Evolutionary conservation across 2,797 vertebrate species (phyloP), one percentile per base, ranked within the genome.

Genomic region (Epinephelus malabaricus): DNA sequence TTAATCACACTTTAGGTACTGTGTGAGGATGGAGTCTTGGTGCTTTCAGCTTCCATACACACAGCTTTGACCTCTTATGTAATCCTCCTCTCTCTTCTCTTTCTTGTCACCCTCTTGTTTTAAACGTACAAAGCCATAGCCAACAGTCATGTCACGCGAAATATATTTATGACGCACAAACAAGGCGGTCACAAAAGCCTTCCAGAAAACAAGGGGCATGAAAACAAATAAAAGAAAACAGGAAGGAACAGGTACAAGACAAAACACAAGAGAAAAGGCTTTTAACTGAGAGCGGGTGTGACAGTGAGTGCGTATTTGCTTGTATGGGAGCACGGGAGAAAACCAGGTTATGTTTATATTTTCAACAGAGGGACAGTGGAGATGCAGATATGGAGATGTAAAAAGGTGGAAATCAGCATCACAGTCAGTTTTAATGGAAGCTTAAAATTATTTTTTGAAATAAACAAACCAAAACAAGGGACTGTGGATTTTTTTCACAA

Each of bases 81-180:
- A 60, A 62, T 54, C 49, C 61, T 25, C 6, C 4, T 66, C 56
- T 69, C 19, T 46, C 56, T 56, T 27, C 40, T 73, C 27, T 47
- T 2, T 69, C 40, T 58, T 72, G 15, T 65, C 51, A 54, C 50
- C 61, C 18, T 59, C 30, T 14, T 18, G 64, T 64, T 83, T 63
- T 50, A 43, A 19, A 53, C 46, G 59, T 69, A 50, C 40, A 66
- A 65, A 85, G 21, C 54, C 17, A 27, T 11, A 56, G 30, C 58
- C 38, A 54, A 58, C 38, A 50, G 46, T 77, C 69, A 70, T 67
- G 49, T 73, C 69, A 73, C 49, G 60, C 8, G 64, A 67, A 83
- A 25, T 72, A 65, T 53, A 76, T 74, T 83, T 38, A 72, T 75
- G 60, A 70, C 59, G 21, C 47, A 61, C 47, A 74, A 59, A 64